Evolutionary conservation across 37 sponge, comb jelly and placozoan genomes (phyloP), one percentile per base, ranked within the genome.

Genomic region (Ianthella basta): DNA sequence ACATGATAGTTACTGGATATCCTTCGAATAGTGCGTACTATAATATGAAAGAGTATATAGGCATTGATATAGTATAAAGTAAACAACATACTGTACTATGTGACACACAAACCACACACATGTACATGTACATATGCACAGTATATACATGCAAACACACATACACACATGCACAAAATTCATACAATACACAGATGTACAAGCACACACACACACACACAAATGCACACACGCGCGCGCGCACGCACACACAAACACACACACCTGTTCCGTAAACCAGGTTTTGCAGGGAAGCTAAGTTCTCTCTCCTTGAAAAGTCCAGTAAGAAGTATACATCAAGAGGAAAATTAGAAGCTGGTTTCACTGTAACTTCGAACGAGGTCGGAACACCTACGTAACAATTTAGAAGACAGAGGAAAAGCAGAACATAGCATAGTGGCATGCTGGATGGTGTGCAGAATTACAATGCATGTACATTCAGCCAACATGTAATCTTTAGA

Each of bases 261-360:
- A 38, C 35, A 80, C 80, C 80, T 5, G 82, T 56, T 23, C 60
- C 70, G 38, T 21, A 25, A 24, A 33, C 54, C 30, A 80, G 34
- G 14, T 38, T 13, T 55, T 33, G 38, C n/a, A 86, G 41, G 1
- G 36, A 80, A 15, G n/a, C 32, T 10, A 86, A 35, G 56, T 86
- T 80, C 54, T 86, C 56, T 59, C 33, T 36, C 87, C 80, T 86
- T 18, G 80, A 86, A 19, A 86, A 25, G 37, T 86, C 87, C 87
- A 86, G 56, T 56, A 86, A 80, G 55, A 68, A 86, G 25, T 86
- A 86, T 13, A 86, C 41, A 61, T 86, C 87, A 14, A 86, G 65
- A 2, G 87, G 87, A 55, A 80, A 86, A 59, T 86, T 86, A 10
- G 80, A 56, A 61, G 87, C 87, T 40, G 87, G 87, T 24, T 86